Evolutionary conservation across 2,113 vertebrate species (phyloP), one percentile per base, ranked within the genome.

Genomic region (Oreochromis niloticus): DNA sequence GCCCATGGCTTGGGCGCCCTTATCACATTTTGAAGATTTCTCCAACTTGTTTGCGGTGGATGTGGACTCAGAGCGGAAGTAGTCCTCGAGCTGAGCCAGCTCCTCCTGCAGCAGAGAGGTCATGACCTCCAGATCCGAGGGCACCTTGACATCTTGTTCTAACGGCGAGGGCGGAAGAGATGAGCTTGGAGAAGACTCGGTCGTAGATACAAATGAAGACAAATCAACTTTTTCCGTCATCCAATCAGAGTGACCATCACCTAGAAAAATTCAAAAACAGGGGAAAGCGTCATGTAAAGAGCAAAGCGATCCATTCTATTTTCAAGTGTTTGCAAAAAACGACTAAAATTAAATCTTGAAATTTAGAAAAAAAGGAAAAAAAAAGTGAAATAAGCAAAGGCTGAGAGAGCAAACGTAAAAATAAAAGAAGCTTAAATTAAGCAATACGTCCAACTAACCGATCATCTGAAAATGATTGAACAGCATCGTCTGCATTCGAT

Each of bases 61-160:
- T 22, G 94, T 92, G 48, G 97, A 96, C 94, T 97, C 97, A 19
- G 97, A 97, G 68, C 98, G 96, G 93, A 98, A 98, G 96, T 97
- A 98, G 95, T 98, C 98, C 96, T 98, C 97, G 92, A 98, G 97
- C 95, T 98, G 98, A 94, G 98, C 97, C 96, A 98, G 96, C 96
- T 98, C 98, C 94, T 98, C 97, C 94, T 98, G 98, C 68, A 98
- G 96, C 56, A 98, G 94, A 83, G 94, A 97, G 94, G 97, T 97
- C 98, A 98, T 98, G 94, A 97, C 97, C 96, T 98, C 97, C 95
- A 98, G 96, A 95, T 98, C 97, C 57, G 97, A 97, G 91, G 97
- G 96, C 75, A 96, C 96, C 91, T 96, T 96, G 94, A 96, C 96
- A 93, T 97, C 96, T 83, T 96, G 96, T 92, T 96, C 96, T 93